phyloP scores from a whole-genome alignment of 2,113 vertebrate species.

The Dicentrarchus labrax region DNA sequence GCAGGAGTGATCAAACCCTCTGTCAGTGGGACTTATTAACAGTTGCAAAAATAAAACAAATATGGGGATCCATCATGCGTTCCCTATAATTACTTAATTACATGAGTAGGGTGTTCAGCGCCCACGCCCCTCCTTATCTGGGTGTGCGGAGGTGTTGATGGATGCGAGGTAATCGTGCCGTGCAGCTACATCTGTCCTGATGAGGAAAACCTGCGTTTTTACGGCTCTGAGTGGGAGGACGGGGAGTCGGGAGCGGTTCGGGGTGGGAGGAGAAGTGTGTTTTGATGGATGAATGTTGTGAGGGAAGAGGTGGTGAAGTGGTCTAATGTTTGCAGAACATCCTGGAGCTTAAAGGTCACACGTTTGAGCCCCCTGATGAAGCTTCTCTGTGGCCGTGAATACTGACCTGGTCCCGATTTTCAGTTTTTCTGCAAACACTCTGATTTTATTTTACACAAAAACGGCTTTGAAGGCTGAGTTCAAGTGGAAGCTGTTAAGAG shows the following conservation, averaged over 20 bases:
- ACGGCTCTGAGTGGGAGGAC: constrained; percentile 41
- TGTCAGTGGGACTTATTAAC: constrained; percentile 41
- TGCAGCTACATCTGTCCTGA: constrained; percentile 41
- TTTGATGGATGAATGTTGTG: constrained; percentile 41
- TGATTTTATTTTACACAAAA: neutral
- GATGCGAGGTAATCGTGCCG: constrained; percentile 51
- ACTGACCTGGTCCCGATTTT: neutral
- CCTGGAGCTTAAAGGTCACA: constrained; percentile 12
- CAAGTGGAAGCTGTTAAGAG: neutral
- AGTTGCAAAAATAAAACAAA: constrained; percentile 30
- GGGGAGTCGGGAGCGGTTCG: constrained; percentile 1
- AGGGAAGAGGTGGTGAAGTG: neutral
- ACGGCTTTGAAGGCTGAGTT: neutral
- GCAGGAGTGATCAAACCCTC: neutral
- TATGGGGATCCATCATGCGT: constrained; percentile 38
- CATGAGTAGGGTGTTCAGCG: constrained; percentile 23
- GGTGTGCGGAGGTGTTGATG: constrained; percentile 63
- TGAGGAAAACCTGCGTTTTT: constrained; percentile 49
- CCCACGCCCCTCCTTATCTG: constrained; percentile 2
- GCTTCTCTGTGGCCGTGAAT: constrained; percentile 16
- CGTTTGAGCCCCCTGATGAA: constrained; percentile 10
- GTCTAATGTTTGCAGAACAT: constrained; percentile 23
- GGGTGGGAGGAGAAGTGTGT: constrained; percentile 36
- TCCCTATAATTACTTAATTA: constrained; percentile 65
- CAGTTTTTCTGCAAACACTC: no score